These are phyloP conservation scores for Agonopterix arenella DNA, from an alignment of 2,888 invertebrate species.

Conservation along the genomic window DNA sequence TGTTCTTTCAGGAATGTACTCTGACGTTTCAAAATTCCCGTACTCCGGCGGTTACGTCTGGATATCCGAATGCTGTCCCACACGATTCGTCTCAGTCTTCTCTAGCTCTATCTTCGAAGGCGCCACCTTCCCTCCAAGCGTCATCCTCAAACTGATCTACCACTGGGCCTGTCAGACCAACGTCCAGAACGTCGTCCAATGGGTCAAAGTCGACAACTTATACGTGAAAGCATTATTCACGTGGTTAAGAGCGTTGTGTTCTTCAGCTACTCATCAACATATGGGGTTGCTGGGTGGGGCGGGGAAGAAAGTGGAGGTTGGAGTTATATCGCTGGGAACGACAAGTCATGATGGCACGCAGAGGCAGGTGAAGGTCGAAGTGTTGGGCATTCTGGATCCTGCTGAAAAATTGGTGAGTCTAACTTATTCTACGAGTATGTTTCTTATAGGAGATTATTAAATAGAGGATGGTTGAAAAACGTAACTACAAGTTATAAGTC, in stretches of 20 bases:
- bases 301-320: conserved; percentile 84
- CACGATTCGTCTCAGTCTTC: conserved; percentile 90
- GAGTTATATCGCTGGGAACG: conserved; percentile 92
- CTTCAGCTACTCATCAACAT: conserved; percentile 87
- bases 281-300: conserved; percentile 84
- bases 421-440: too few species aligned
- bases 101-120: conserved; percentile 92
- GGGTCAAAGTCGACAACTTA: conserved; percentile 83
- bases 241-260: conserved; percentile 83
- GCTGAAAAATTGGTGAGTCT: conserved; percentile 80
- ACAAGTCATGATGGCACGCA: conserved; percentile 87
- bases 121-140: conserved; percentile 89
- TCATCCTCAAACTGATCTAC: conserved; percentile 89
- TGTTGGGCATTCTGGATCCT: conserved; percentile 88
- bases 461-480: too few species aligned
- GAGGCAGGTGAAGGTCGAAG: conserved; percentile 91
- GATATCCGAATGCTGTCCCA: conserved; percentile 92
- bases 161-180: conserved; percentile 96
- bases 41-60: conserved; percentile 94
- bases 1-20: conserved; percentile 89
- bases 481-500: too few species aligned
- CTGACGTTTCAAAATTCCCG: conserved; percentile 89
- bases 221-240: conserved; percentile 80
- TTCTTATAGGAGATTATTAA: too few species aligned
- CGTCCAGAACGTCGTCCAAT: conserved; percentile 91